Conservation (phyloP, 2,113 vertebrate genomes). For the Thalassoma bifasciatum region DNA sequence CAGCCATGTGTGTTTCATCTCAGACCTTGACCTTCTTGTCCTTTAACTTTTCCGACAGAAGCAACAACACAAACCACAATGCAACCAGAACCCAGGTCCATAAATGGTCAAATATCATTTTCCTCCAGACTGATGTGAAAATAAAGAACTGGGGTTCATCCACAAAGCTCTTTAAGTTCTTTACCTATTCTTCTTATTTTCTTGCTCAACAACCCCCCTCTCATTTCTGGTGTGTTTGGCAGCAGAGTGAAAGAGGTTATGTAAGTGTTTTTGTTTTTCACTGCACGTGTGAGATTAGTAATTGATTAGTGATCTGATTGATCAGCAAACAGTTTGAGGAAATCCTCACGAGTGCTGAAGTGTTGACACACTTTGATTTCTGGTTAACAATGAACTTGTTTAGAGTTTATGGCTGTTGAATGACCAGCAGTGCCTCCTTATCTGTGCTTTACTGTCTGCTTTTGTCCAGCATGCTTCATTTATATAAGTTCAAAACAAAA, state of each 20-base stretch:
- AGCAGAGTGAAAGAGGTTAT: neutral
- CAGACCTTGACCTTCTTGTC: slow-evolving; percentile 4
- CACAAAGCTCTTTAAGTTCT: neutral
- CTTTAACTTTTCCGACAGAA: slow-evolving; percentile 6
- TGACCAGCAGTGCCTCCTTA: neutral
- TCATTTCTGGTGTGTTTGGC: neutral
- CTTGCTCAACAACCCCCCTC: neutral
- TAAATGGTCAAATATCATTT: neutral
- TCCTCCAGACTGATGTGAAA: neutral
- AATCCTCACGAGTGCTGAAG: neutral
- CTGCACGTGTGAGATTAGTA: neutral
- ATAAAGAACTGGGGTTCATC: neutral
- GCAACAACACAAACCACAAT: neutral
- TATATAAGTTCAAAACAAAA: neutral
- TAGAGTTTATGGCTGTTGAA: neutral
- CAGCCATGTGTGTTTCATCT: neutral
- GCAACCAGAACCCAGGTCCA: neutral
- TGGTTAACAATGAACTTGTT: neutral
- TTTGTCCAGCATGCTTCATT: neutral
- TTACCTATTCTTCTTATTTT: neutral
- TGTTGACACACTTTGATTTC: neutral
- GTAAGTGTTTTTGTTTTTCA: neutral
- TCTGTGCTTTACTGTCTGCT: neutral
- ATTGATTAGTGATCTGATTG: neutral
- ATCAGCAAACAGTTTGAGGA: neutral